phyloP scores from a whole-genome alignment of 2,797 vertebrate species.

The Halcyon badia region DNA sequence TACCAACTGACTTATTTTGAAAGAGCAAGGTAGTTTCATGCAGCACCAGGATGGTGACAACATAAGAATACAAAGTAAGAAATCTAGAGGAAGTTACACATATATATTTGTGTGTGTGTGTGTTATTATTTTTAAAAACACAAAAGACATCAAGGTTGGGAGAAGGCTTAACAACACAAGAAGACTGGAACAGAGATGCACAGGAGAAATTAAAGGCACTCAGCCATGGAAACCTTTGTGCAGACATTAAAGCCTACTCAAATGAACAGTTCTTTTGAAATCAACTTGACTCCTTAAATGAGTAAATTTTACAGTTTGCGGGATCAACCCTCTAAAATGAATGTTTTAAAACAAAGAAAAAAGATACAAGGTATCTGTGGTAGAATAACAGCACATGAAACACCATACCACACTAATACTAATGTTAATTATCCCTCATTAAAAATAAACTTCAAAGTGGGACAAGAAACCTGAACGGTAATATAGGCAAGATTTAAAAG shows the following conservation, averaged over 20 bases:
- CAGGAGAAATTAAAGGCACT: neutral
- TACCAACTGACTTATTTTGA: neutral
- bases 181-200: neutral
- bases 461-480: neutral
- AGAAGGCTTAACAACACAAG: neutral
- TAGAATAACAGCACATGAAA: neutral
- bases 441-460: conserved; percentile 34
- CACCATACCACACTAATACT: neutral
- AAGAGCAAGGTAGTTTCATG: neutral
- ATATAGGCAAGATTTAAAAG: neutral
- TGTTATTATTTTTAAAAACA: neutral
- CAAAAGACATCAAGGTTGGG: neutral
- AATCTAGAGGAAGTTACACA: neutral
- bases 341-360: neutral
- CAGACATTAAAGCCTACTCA: neutral
- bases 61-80: neutral
- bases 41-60: neutral
- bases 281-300: neutral
- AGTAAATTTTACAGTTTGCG: neutral
- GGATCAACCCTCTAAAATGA: neutral
- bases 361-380: neutral
- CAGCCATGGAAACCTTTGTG: neutral
- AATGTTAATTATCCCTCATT: conserved; percentile 27
- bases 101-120: too few species aligned
- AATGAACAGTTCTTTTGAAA: neutral